Evolutionary conservation across 2,113 vertebrate genomes (phyloP).

Genomic region (Callionymus lyra): DNA sequence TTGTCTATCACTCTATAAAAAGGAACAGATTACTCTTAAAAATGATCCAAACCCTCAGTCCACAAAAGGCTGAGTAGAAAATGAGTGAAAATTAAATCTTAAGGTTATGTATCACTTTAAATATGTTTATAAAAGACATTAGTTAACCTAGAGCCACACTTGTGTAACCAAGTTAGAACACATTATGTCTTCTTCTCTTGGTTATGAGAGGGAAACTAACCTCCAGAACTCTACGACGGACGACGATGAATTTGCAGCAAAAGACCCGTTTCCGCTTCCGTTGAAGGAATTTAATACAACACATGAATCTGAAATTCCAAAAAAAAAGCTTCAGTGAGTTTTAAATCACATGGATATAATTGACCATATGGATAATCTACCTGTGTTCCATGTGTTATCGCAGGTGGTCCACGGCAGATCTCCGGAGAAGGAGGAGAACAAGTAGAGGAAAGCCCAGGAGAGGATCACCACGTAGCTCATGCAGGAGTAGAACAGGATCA

Average conservation of each 20-base stretch:
- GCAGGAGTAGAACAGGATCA: constrained; percentile 44
- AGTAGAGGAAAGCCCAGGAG: constrained; percentile 70
- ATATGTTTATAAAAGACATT: too few species aligned
- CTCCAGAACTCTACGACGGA: constrained; percentile 85
- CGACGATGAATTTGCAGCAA: constrained; percentile 64
- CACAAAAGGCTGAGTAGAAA: too few species aligned
- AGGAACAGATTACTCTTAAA: too few species aligned
- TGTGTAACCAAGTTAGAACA: too few species aligned
- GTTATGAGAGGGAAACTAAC: constrained; percentile 60
- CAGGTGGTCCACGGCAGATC: constrained; percentile 81
- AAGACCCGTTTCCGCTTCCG: constrained; percentile 38
- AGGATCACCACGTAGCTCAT: constrained; percentile 57
- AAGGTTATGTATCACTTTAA: too few species aligned
- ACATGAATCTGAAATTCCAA: constrained; percentile 67
- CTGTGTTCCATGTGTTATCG: constrained; percentile 80
- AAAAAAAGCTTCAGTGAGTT: not conserved
- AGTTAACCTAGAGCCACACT: too few species aligned
- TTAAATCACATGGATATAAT: not conserved
- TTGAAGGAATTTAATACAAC: constrained; percentile 64
- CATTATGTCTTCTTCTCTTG: not conserved
- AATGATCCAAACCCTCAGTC: too few species aligned
- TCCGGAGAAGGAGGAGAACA: constrained; percentile 77
- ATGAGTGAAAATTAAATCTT: too few species aligned
- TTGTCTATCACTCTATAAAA: too few species aligned
- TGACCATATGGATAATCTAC: too few species aligned